Percentiles rank a stretch among this genome's conserved stretches.
Evolutionary conservation across 2,113 vertebrate genomes (phyloP).

Genomic region (Canis aureus): DNA sequence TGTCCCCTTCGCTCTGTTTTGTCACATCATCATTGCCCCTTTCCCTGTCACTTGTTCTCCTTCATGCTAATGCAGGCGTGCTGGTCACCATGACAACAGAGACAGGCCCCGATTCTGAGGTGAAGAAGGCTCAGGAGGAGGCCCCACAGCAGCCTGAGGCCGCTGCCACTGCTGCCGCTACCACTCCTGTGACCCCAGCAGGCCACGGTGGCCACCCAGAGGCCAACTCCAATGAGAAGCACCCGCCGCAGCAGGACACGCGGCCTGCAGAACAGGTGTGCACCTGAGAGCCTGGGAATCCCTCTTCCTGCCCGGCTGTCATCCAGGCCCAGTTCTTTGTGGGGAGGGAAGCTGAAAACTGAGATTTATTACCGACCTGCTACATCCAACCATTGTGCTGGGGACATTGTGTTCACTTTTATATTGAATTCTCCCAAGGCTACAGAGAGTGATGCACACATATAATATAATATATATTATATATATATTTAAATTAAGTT

Average conservation of each 20-base stretch:
- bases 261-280: slow-evolving; percentile 92
- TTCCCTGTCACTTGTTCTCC: slow-evolving; percentile 66
- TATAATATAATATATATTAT: neutral
- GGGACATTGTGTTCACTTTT: neutral
- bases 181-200: slow-evolving; percentile 68
- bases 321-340: neutral
- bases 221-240: slow-evolving; percentile 85
- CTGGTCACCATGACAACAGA: slow-evolving; percentile 90
- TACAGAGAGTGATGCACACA: neutral
- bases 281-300: neutral
- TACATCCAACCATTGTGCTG: neutral
- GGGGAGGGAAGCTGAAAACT: neutral
- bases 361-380: neutral
- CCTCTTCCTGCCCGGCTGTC: neutral
- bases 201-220: slow-evolving; percentile 80
- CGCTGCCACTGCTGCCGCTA: slow-evolving; percentile 78
- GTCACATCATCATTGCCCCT: neutral
- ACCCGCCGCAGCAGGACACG: slow-evolving; percentile 83
- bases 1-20: slow-evolving; percentile 28
- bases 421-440: neutral
- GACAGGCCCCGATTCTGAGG: slow-evolving; percentile 88
- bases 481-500: neutral
- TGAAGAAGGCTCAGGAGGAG: slow-evolving; percentile 89
- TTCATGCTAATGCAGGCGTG: slow-evolving; percentile 81
- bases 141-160: slow-evolving; percentile 87